A percentile compares a stretch with the other conserved stretches of the same genome.
These are phyloP conservation scores for Peucedramus taeniatus DNA, from an alignment of 2,113 vertebrate genomes.

Conservation along the genomic window DNA sequence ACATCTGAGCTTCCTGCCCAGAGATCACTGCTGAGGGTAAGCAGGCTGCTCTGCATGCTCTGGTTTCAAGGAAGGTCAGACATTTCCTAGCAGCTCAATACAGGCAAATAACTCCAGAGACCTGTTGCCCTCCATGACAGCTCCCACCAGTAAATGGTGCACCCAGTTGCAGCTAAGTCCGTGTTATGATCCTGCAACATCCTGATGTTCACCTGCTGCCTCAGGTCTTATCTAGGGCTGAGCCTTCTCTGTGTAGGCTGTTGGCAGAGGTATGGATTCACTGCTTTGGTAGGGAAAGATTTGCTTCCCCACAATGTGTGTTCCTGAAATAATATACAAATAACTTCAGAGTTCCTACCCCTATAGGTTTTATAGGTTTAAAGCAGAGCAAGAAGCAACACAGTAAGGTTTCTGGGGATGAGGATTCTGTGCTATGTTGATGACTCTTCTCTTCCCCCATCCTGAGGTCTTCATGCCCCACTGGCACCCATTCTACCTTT, in stretches of 20 bases:
- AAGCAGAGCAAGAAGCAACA: neutral
- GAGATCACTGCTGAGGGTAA: neutral
- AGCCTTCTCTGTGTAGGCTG: neutral
- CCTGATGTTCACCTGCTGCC: neutral
- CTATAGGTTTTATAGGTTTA: neutral
- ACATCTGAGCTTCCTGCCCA: neutral
- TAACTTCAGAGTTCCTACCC: neutral
- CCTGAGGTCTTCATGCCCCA: neutral
- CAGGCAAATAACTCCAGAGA: neutral
- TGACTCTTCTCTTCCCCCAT: neutral
- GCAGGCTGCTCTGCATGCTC: neutral
- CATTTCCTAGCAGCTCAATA: neutral
- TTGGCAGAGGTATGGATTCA: neutral
- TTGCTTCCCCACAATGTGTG: neutral
- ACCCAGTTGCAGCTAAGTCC: neutral
- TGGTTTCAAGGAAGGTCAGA: slow-evolving; percentile 22
- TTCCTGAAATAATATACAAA: neutral
- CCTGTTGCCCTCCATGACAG: neutral
- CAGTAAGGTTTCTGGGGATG: neutral
- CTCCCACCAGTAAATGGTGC: neutral
- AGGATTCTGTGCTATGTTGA: fast-evolving
- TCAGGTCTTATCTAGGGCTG: neutral
- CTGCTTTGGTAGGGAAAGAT: neutral
- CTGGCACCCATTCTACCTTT: neutral
- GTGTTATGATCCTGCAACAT: neutral